Conservation (phyloP, 2,797 vertebrate genomes). For the Xerus rutilus region DNA sequence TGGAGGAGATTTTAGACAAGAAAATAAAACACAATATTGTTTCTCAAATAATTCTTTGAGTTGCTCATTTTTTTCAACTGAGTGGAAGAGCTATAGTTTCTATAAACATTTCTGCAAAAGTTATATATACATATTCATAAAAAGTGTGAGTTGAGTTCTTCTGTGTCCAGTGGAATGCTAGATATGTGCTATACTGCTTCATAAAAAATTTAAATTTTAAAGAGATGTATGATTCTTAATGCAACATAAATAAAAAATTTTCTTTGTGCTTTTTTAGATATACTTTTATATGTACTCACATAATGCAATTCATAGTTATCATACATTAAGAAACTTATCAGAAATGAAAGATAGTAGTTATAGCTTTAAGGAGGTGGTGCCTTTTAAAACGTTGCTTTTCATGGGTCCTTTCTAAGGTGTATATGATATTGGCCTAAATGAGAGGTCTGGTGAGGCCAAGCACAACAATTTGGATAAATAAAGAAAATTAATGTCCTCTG, state of each 20-base stretch:
- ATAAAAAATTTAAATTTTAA: constrained; percentile 3
- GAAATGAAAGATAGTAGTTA: constrained; percentile 22
- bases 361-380: neutral
- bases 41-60: neutral
- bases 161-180: neutral
- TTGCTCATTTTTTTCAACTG: constrained; percentile 32
- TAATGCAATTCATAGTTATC: neutral
- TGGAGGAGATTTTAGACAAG: constrained; percentile 25
- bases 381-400: neutral
- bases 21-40: constrained; percentile 7
- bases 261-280: constrained; percentile 18
- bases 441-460: neutral
- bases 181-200: neutral
- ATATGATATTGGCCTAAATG: neutral
- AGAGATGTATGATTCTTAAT: neutral
- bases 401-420: neutral
- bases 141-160: neutral
- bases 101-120: constrained; percentile 22
- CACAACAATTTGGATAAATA: neutral
- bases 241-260: neutral
- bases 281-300: neutral
- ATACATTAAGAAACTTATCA: neutral
- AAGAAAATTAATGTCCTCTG: constrained; percentile 31
- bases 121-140: neutral
- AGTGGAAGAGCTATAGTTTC: neutral